Evolutionary conservation across 2,113 vertebrate genomes (phyloP).

Genomic region (Pseudorectes ferrugineus): DNA sequence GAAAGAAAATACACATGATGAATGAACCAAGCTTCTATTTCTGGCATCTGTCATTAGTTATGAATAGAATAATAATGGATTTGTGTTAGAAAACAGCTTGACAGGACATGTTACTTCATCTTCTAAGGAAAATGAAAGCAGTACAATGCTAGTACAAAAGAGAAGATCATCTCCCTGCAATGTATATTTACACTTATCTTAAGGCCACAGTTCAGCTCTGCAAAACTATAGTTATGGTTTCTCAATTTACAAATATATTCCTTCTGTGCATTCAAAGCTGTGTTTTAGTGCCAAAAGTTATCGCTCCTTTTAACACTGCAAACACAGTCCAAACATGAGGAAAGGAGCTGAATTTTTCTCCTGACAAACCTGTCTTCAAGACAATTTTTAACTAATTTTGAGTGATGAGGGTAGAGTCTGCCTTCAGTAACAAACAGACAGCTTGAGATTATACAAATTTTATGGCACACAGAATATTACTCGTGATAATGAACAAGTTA

Average conservation of each 20-base stretch:
- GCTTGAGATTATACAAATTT: neutral
- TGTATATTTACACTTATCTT: neutral
- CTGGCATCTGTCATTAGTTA: neutral
- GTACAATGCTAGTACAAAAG: neutral
- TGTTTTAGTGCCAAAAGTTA: neutral
- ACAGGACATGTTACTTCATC: neutral
- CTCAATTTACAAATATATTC: neutral
- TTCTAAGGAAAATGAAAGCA: neutral
- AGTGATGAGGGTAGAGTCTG: neutral
- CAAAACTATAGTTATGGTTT: neutral
- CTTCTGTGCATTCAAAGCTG: neutral
- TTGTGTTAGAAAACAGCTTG: neutral
- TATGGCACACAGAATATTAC: neutral
- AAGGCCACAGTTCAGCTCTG: neutral
- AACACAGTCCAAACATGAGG: neutral
- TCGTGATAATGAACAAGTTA: neutral
- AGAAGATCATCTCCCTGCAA: neutral
- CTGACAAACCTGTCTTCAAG: neutral
- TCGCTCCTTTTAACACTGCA: neutral
- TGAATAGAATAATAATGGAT: neutral
- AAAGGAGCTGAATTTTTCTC: neutral
- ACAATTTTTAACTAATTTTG: neutral
- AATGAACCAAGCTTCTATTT: neutral
- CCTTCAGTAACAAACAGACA: neutral
- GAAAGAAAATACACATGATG: neutral